Evolutionary conservation across 2,888 invertebrate species (phyloP), one percentile per base, ranked within the genome.

Genomic region (Deilephila porcellus): DNA sequence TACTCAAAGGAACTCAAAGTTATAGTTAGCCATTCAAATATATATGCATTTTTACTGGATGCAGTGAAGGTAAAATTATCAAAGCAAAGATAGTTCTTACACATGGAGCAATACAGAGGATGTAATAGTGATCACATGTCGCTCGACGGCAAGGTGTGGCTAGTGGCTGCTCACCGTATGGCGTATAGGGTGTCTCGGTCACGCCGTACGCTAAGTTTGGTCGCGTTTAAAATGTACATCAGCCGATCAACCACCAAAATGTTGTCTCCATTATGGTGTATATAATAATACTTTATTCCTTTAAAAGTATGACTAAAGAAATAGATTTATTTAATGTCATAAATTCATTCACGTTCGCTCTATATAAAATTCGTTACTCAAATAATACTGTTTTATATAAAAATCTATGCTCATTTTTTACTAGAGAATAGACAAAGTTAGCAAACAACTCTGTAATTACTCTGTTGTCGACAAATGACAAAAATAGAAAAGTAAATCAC

Each of bases 401-500:
- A 56, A 56, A 17, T 2, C 19, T 3, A 1, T 19, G 19, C 19
- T n/a, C 32, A 56, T 56, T 19, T 56, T 56, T 56, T n/a, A 56
- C 56, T 56, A 19, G n/a, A 56, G 56, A n/a, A 56, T 56, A 56
- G n/a, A 56, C 56, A 56, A 56, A 56, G 56, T 56, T 56, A 56
- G 56, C 56, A 56, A 56, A n/a, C n/a, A 56, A 56, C 56, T 56
- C 56, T 56, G 7, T 56, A 56, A 56, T 56, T 56, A 56, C 56
- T 56, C 56, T 56, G 56, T 56, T 56, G 56, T 56, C 56, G 56
- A 62, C 25, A 8, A 25, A 11, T 29, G 29, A 60, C 32, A 62
- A 32, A 62, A 14, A 62, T 62, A 29, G 62, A 62, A 62, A 62
- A 62, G 62, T 32, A 62, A 32, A 62, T 62, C 34, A 62, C 32